Evolutionary conservation across 1,140 invertebrate genomes (phyloP), one percentile per base, ranked within the genome.

Genomic region (Saccostrea echinata): DNA sequence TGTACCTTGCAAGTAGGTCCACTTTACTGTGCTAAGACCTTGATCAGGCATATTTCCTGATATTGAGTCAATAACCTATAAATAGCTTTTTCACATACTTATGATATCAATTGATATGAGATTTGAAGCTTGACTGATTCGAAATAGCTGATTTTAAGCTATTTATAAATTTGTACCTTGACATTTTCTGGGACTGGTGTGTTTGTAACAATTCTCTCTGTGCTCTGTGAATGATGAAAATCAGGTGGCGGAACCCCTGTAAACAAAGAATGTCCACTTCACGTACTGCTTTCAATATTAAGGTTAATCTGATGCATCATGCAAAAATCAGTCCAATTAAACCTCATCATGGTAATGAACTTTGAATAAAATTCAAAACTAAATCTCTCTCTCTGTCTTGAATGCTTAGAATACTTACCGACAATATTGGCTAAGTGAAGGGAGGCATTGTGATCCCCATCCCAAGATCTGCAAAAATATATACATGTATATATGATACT

Each of bases 381-480:
- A 21, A n/a, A 57, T 52, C 80, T 52, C 80, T 52, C 80, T 52
- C 80, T 35, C 68, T 35, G 0, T 8, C 68, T 16, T n/a, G 2
- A 35, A 11, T 51, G 30, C 6, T 30, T 61, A 12, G 16, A 6
- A 35, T 83, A 88, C 91, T 89, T 87, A 91, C 92, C 92, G 61
- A 92, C 88, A 81, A 92, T 91, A 76, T 92, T 92, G 13, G 89
- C 88, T 9, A 92, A 76, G 84, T 92, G 92, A 51, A 92, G 71
- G 27, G 88, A 87, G 30, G 92, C 92, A 88, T 90, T 90, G 51
- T 82, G 83, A 61, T 92, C 92, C 57, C 92, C 92, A 52, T 88
- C 86, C 92, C 92, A 92, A 61, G 92, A 91, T 35, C 92, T 92
- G 55, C 21, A 57, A 57, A 24, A 18, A n/a, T 18, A n/a, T 18